Percentiles rank a stretch among this genome's conserved stretches.
Evolutionary conservation across 1,140 invertebrate species (phyloP).

Genomic region (Linepithema humile): DNA sequence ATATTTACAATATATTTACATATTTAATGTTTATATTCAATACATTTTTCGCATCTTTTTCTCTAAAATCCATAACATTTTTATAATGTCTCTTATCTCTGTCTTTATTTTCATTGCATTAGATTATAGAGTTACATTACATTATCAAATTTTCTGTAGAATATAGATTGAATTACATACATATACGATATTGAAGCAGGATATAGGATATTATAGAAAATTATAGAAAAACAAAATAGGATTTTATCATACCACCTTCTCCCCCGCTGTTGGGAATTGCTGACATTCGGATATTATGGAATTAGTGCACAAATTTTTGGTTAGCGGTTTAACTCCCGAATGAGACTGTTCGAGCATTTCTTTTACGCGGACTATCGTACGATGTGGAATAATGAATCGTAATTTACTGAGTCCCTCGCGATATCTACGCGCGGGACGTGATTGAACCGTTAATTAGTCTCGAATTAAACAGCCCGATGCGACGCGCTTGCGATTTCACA

Average conservation of each 20-base stretch:
- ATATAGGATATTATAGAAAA: no score
- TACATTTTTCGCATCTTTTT: not conserved
- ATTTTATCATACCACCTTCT: not conserved
- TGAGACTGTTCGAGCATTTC: constrained; percentile 19
- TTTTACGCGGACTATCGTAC: constrained; percentile 22
- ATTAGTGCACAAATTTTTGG: constrained; percentile 31
- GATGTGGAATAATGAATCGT: constrained; percentile 42
- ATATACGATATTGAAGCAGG: not conserved
- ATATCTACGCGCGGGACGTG: constrained; percentile 31
- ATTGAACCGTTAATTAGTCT: constrained; percentile 54
- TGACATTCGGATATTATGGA: not conserved
- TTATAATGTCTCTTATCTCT: not conserved
- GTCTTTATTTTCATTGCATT: not conserved
- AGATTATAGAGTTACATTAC: no score
- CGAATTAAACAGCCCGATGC: constrained; percentile 44
- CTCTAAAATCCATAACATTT: not conserved
- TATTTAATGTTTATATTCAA: not conserved
- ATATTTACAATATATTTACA: not conserved
- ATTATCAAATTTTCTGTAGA: not conserved
- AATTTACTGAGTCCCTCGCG: constrained; percentile 34
- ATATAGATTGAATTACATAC: not conserved
- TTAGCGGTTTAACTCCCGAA: constrained; percentile 31
- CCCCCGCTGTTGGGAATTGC: not conserved
- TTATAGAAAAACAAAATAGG: not conserved
- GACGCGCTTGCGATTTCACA: constrained; percentile 31